Conservation (phyloP, 53 echinoderm and acorn worm species). For the Holothuria leucospilota region DNA sequence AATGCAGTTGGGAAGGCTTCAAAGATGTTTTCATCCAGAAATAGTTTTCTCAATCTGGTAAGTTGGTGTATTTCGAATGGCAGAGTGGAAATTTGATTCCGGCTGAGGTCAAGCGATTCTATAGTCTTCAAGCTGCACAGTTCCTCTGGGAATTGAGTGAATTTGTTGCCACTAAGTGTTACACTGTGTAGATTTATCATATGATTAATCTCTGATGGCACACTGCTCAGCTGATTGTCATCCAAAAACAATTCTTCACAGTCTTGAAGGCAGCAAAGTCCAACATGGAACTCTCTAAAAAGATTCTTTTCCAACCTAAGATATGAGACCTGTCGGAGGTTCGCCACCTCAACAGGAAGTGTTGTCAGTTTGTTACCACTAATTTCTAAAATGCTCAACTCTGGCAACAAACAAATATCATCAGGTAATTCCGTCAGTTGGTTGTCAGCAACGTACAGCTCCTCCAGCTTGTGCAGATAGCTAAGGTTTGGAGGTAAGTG, state of each 20-base stretch:
- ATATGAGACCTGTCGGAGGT: slow-evolving; percentile 61
- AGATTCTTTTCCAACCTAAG: slow-evolving; percentile 77
- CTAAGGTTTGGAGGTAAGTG: slow-evolving; percentile 67
- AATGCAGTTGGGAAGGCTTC: slow-evolving; percentile 74
- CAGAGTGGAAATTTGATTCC: slow-evolving; percentile 64
- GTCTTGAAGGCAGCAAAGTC: slow-evolving; percentile 73
- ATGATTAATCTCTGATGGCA: slow-evolving; percentile 84
- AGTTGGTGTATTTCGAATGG: slow-evolving; percentile 74
- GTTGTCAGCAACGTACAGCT: slow-evolving; percentile 78
- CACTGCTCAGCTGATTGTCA: slow-evolving; percentile 62
- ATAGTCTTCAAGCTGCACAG: slow-evolving; percentile 74
- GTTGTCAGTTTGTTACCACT: slow-evolving; percentile 68
- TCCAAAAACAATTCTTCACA: slow-evolving; percentile 76
- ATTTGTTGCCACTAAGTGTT: slow-evolving; percentile 73
- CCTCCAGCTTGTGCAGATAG: slow-evolving; percentile 68
- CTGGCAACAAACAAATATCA: slow-evolving; percentile 75
- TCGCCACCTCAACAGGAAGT: slow-evolving; percentile 87
- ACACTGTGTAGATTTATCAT: slow-evolving; percentile 72
- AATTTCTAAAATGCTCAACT: slow-evolving; percentile 78
- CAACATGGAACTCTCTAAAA: slow-evolving; percentile 62
- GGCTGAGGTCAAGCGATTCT: slow-evolving; percentile 70
- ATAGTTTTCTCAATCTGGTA: slow-evolving; percentile 61
- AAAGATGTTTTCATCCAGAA: slow-evolving; percentile 77
- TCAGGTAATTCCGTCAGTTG: slow-evolving; percentile 73
- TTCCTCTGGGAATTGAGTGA: slow-evolving; percentile 73